phyloP scores from a whole-genome alignment of 2,888 invertebrate species.

The Callinectes sapidus region DNA sequence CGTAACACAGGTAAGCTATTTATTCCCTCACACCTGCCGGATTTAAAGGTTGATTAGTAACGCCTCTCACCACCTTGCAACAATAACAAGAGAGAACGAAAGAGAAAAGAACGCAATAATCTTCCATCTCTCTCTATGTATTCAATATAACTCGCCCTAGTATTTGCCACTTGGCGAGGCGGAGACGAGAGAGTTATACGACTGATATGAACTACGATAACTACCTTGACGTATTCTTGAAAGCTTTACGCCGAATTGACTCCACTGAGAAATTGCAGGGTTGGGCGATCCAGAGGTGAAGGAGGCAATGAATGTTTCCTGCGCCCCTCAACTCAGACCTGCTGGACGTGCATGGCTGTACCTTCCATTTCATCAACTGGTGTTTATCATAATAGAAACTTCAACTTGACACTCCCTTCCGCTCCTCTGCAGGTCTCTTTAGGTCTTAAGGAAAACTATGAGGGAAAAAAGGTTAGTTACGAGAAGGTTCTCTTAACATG shows the following conservation, averaged over 20 bases:
- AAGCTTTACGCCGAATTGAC: neutral
- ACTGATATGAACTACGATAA: neutral
- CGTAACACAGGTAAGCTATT: neutral
- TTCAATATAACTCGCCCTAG: neutral
- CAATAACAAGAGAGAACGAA: neutral
- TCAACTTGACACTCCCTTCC: neutral
- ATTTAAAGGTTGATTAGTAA: neutral
- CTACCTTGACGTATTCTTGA: neutral
- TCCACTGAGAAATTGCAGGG: neutral
- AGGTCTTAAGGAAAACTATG: neutral
- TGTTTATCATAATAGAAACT: neutral
- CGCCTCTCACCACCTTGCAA: neutral
- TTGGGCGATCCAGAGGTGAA: neutral
- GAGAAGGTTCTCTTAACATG: too few relatives aligned
- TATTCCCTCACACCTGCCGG: constrained; percentile 7
- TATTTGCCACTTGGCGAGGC: neutral
- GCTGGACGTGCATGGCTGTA: neutral
- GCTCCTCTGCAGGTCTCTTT: neutral
- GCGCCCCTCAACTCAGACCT: neutral
- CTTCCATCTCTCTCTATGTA: neutral
- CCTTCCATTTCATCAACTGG: neutral
- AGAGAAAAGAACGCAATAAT: neutral
- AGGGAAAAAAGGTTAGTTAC: neutral
- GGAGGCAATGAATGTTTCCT: neutral
- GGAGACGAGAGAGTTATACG: constrained; percentile 29